phyloP scores from a whole-genome alignment of 2,113 vertebrate genomes.

The Variabilichromis moorii region DNA sequence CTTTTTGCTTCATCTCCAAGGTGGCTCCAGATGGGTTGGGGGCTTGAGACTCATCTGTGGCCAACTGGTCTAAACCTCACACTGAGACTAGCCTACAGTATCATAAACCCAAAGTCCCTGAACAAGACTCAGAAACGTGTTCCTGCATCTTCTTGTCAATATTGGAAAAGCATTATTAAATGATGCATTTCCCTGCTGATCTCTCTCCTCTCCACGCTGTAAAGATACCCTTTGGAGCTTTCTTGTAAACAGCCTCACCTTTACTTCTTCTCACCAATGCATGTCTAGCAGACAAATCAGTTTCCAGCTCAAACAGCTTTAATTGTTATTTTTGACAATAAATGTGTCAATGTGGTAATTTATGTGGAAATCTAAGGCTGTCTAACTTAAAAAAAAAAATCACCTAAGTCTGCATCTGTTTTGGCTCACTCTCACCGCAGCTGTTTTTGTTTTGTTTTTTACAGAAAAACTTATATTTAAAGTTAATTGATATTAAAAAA shows the following conservation, averaged over 20 bases:
- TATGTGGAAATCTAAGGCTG: not conserved
- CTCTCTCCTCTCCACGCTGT: not conserved
- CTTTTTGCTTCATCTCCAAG: slow-evolving; percentile 50
- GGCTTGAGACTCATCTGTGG: slow-evolving; percentile 48
- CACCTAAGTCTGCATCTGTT: rapidly evolving
- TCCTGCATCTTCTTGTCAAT: not conserved
- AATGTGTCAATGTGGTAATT: rapidly evolving
- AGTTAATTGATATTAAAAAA: not conserved
- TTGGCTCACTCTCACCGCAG: not conserved
- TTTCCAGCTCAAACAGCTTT: not conserved
- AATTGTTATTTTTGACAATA: not conserved
- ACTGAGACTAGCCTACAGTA: slow-evolving; percentile 40
- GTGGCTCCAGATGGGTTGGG: slow-evolving; percentile 65
- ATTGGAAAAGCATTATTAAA: not conserved
- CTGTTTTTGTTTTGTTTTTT: not conserved
- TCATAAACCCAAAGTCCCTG: slow-evolving; percentile 5
- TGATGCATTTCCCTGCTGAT: slow-evolving; percentile 1
- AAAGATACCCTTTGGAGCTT: not conserved
- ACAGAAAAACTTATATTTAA: not conserved
- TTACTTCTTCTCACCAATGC: not conserved
- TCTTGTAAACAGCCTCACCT: not conserved
- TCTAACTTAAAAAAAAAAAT: rapidly evolving
- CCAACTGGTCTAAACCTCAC: slow-evolving; percentile 58
- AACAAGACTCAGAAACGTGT: not conserved
- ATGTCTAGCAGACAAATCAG: not conserved